Evolutionary conservation across 2,113 vertebrate species (phyloP).

Genomic region (Pelobates fuscus): DNA sequence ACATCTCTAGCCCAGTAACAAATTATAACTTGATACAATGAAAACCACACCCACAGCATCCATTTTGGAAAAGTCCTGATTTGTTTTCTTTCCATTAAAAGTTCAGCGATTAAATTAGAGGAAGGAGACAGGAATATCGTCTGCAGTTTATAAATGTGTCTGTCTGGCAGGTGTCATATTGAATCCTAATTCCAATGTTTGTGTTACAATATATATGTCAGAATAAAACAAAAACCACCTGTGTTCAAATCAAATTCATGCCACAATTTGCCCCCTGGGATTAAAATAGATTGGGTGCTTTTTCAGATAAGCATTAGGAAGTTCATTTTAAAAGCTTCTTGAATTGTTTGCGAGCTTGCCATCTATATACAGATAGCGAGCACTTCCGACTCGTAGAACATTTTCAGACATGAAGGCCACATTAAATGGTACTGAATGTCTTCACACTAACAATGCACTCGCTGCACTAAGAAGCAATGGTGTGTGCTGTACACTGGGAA

Average conservation of each 20-base stretch:
- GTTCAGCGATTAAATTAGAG: constrained; percentile 34
- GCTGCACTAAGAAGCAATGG: no score
- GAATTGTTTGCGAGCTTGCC: background rate
- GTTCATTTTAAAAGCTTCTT: constrained; percentile 22
- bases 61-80: constrained; percentile 16
- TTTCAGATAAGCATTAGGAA: constrained; percentile 30
- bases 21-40: no score
- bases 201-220: constrained; percentile 27
- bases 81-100: no score
- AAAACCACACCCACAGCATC: background rate
- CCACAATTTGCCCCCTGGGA: constrained; percentile 41
- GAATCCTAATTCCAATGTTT: constrained; percentile 9
- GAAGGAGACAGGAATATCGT: constrained; percentile 35
- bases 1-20: no score
- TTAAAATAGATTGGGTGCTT: constrained; percentile 28
- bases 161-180: constrained; percentile 28
- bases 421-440: background rate
- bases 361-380: background rate
- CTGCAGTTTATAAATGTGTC: constrained; percentile 25
- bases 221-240: constrained; percentile 28
- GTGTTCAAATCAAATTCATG: constrained; percentile 40
- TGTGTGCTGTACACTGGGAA: no score
- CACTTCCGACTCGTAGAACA: no score
- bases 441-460: background rate
- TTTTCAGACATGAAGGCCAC: background rate